These are phyloP conservation scores for Zingel zingel DNA, from an alignment of 2,113 vertebrate species.

Conservation along the genomic window DNA sequence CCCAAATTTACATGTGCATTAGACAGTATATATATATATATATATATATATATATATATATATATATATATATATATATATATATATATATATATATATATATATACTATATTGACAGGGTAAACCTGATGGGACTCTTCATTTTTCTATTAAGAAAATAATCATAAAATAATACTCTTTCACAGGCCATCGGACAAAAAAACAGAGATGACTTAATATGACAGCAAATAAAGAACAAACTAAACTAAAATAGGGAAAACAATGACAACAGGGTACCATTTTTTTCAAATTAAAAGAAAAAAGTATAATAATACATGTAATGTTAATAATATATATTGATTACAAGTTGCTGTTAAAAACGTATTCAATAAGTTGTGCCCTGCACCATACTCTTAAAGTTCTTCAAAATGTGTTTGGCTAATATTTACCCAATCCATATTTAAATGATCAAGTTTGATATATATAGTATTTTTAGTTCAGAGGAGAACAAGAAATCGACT, in stretches of 20 bases:
- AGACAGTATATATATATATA: too few species aligned
- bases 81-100: too few species aligned
- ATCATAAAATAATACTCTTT: background rate
- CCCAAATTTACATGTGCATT: background rate
- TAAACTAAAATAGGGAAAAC: background rate
- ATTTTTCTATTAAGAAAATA: background rate
- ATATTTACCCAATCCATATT: background rate
- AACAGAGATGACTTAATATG: background rate
- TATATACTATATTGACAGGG: background rate
- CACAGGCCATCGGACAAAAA: too few species aligned
- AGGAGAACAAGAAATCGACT: background rate
- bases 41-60: background rate
- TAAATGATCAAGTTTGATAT: background rate
- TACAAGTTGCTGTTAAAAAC: background rate
- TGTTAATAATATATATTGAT: background rate
- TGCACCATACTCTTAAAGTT: background rate
- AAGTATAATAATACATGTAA: background rate
- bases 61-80: too few species aligned
- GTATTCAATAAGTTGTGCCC: background rate
- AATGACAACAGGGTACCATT: too few species aligned
- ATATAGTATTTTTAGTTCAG: slow-evolving; percentile 6
- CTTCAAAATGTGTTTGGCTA: background rate
- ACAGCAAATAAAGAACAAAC: background rate
- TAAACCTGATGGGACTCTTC: background rate
- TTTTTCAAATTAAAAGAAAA: background rate